Base-by-base conservation (phyloP, 2,888 invertebrate species). In the Gandaritis pyraliata region DNA sequence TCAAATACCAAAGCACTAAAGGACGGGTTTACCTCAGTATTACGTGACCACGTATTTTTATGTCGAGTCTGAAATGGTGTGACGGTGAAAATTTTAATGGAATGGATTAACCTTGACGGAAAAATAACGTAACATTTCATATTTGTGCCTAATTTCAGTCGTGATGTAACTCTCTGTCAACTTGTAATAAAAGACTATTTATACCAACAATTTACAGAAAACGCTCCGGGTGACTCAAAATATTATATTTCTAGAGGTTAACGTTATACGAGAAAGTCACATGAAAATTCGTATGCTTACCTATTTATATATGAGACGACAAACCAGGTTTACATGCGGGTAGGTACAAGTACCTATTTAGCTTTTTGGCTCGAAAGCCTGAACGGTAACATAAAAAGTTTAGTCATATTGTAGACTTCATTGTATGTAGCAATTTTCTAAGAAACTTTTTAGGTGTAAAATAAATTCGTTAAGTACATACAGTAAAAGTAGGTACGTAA, bases 1-100 rank as follows among this genome's bases (percentile, higher is more conserved):
- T 75, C 58, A 73, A 75, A 76, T 72, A 67, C 70, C 60, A 58
- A 59, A 61, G 62, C 69, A 57, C 71, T 72, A 71, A 72, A 68
- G 71, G 70, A 59, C 58, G 64, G 73, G 73, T 72, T 76, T 73
- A 75, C 74, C 65, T 74, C 65, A 71, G 54, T 64, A 63, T 68
- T 66, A 68, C 63, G 73, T 72, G 69, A 69, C 61, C 64, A 64
- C 68, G 65, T 73, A 71, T 73, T 74, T 70, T 71, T 70, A 69
- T 58, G 62, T 52, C 59, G 57, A 60, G 61, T 54, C 70, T 73
- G 59, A 63, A 71, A 73, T 68, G 63, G 66, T 61, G 65, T 66
- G 70, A 70, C 65, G 65, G 64, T 39, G 59, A 65, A 67, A 57
- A 59, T 59, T 64, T 64, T 64, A 65, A 64, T 68, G 63, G 65